A percentile compares a stretch with the other conserved stretches of the same genome.
phyloP scores from a whole-genome alignment of 2,888 invertebrate genomes.

The Erannis defoliaria region DNA sequence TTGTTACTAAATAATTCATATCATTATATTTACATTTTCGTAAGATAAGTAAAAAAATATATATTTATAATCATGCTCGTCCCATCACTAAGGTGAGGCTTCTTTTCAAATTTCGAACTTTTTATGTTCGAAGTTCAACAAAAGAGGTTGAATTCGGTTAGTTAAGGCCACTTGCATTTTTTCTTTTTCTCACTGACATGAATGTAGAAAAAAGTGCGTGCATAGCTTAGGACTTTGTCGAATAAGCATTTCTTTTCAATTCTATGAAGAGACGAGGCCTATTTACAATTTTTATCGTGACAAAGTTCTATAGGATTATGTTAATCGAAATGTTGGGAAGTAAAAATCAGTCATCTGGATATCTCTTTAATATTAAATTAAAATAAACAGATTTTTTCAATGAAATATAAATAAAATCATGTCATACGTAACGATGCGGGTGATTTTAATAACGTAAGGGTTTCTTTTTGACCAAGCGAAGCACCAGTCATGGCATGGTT shows the following conservation, averaged over 20 bases:
- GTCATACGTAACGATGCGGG: not conserved
- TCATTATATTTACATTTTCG: no score
- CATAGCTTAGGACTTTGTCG: not conserved
- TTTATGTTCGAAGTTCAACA: constrained; percentile 55
- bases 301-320: not conserved
- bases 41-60: constrained; percentile 4
- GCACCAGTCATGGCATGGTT: no score
- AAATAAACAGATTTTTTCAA: constrained; percentile 34
- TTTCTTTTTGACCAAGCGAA: not conserved
- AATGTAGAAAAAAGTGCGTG: constrained; percentile 1
- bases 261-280: not conserved
- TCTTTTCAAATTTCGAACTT: constrained; percentile 45
- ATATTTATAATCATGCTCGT: constrained; percentile 5
- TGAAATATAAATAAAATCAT: constrained; percentile 15
- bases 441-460: not conserved
- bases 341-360: constrained; percentile 3
- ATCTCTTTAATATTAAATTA: constrained; percentile 3
- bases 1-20: no score
- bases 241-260: not conserved
- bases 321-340: not conserved
- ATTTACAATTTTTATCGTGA: not conserved
- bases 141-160: constrained; percentile 63
- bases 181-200: constrained; percentile 24
- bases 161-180: constrained; percentile 57
- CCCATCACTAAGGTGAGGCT: constrained; percentile 26